Base-by-base conservation (phyloP, 2,797 vertebrate genomes). In the Sebastes alutus region DNA sequence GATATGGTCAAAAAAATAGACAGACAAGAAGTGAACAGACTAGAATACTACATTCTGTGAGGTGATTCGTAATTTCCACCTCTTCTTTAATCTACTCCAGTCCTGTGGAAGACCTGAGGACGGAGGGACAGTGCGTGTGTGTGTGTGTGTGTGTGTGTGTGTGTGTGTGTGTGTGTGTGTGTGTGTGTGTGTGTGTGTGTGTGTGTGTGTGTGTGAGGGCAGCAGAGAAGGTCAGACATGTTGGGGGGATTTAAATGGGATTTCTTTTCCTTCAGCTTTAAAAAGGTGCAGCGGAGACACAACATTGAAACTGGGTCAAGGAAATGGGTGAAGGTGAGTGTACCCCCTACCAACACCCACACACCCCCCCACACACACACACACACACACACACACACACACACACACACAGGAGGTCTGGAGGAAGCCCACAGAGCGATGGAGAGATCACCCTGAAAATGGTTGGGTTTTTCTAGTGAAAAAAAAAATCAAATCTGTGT, bases 281-380 rank as follows among this genome's bases (percentile, higher is more conserved):
- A 78, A 89, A 88, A 82, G 73, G 85, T 85, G 67, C 86, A 77
- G 78, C 18, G 35, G 83, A 82, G 76, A 79, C 78, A 78, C 78
- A 75, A 77, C 73, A 69, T 54, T 87, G 84, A 91, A 95, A 92
- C 30, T 94, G 85, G 87, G 93, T 92, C 92, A 93, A 85, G 77
- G 87, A 92, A 92, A 90, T 88, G 83, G 90, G 90, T 90, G 89
- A 88, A 91, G 88, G 90, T 90, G 88, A 91, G 60, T 72, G 74
- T 83, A 32, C 46, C 78, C 76, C 49, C 49, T 56, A 72, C 61
- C 33, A 72, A 64, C 16, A 38, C 64, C 58, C 77, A 56, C 58
- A 61, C 59, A n/a, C n/a, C n/a, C n/a, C n/a, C 62, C 60, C 69
- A 60, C 59, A 59, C 63, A 23, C 65, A 78, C 55, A 38, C 78